Conservation (phyloP, 2,888 invertebrate species). For the Drosophila meridionalis region DNA sequence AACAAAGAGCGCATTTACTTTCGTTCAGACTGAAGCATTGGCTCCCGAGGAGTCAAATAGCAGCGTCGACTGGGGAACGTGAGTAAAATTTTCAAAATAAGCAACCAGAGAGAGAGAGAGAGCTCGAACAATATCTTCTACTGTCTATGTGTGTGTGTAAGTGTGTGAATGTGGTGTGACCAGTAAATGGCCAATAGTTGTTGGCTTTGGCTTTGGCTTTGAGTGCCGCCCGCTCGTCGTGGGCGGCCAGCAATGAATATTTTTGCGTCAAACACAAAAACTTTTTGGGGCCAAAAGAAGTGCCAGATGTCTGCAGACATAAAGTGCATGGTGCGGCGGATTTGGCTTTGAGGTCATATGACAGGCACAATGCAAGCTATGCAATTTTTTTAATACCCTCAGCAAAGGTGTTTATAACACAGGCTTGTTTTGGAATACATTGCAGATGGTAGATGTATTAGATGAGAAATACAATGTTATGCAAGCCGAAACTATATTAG, state of each 20-base stretch:
- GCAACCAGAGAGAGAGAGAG: slow-evolving; percentile 16
- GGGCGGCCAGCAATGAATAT: slow-evolving; percentile 66
- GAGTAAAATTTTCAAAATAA: slow-evolving; percentile 71
- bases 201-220: slow-evolving; percentile 28
- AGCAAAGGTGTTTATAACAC: neutral
- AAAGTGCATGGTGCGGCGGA: slow-evolving; percentile 5
- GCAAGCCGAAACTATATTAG: too few species aligned
- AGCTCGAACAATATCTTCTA: slow-evolving; percentile 21
- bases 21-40: slow-evolving; percentile 19
- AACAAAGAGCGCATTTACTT: slow-evolving; percentile 13
- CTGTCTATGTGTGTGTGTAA: slow-evolving; percentile 5
- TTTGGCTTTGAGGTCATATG: slow-evolving; percentile 44
- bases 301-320: slow-evolving; percentile 34
- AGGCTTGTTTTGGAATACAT: too few species aligned
- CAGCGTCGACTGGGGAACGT: slow-evolving; percentile 43
- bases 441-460: too few species aligned
- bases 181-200: slow-evolving; percentile 71
- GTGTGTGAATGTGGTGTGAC: slow-evolving; percentile 24
- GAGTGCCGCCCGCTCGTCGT: slow-evolving; percentile 11
- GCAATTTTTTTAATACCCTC: slow-evolving; percentile 40
- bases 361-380: slow-evolving; percentile 58
- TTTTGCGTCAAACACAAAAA: slow-evolving; percentile 70
- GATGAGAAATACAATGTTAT: too few species aligned
- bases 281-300: slow-evolving; percentile 31
- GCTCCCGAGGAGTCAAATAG: slow-evolving; percentile 1